Percentiles rank a stretch among this genome's conserved stretches.
phyloP scores from a whole-genome alignment of 2,888 invertebrate genomes.

The Yponomeuta evonymella region DNA sequence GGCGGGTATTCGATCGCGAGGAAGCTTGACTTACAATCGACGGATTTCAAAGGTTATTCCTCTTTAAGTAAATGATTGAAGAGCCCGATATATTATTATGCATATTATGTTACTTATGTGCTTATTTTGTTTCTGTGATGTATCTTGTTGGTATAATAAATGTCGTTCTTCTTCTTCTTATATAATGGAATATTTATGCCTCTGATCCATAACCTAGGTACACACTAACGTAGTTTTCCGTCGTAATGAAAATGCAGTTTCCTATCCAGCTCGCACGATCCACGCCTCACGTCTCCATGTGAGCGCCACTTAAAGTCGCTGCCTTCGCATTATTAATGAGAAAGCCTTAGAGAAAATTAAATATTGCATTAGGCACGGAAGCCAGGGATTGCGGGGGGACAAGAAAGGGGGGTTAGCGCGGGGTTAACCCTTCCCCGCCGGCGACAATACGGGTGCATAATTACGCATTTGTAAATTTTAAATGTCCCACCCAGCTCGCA shows the following conservation, averaged over 20 bases:
- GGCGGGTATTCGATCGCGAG: too few species aligned
- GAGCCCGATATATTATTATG: too few species aligned
- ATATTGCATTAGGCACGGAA: slow-evolving; percentile 76
- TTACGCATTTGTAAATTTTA: slow-evolving; percentile 77
- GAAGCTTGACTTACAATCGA: too few species aligned
- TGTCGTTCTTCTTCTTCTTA: too few species aligned
- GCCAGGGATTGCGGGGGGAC: slow-evolving; percentile 45
- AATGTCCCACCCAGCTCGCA: slow-evolving; percentile 72
- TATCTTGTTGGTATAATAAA: too few species aligned
- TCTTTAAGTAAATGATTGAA: too few species aligned
- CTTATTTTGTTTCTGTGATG: too few species aligned
- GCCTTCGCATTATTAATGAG: slow-evolving; percentile 75
- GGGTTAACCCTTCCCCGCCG: slow-evolving; percentile 56
- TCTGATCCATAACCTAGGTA: too few species aligned
- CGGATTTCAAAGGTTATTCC: too few species aligned
- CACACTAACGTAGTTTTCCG: neutral
- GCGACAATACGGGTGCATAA: slow-evolving; percentile 76
- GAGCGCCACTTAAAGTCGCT: slow-evolving; percentile 75
- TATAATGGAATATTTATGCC: too few species aligned
- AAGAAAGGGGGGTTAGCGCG: slow-evolving; percentile 31
- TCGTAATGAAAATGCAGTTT: neutral
- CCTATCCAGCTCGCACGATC: slow-evolving; percentile 43
- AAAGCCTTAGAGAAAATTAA: slow-evolving; percentile 76
- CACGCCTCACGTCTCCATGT: slow-evolving; percentile 54
- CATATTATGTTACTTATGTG: too few species aligned